Evolutionary conservation across 2,888 invertebrate species (phyloP), one percentile per base, ranked within the genome.

Genomic region (Phortica magna): DNA sequence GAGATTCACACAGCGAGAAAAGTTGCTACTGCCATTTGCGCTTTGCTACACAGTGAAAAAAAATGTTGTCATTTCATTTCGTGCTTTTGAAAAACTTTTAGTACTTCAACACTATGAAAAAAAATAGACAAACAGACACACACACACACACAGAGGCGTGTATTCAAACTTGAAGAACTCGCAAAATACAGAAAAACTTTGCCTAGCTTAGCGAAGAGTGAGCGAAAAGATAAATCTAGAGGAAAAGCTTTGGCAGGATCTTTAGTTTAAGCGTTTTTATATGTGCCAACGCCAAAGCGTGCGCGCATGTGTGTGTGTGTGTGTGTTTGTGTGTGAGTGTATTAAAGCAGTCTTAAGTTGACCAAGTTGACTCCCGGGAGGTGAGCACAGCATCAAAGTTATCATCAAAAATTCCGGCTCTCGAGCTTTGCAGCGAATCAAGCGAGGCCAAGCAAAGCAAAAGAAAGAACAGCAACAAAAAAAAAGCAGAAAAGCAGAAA

Each of bases 391-490:
- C 42, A 61, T 31, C 78, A 87, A 85, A 85, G 85, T 85, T 85
- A 88, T 88, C 85, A 88, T 87, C 88, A 87, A 87, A 85, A 87
- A 88, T 87, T 85, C 87, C 87, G 84, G 68, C 88, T 55, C 22
- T 61, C 31, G 3, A 31, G 61, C 87, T 88, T 85, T 82, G 87
- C 87, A 83, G 84, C 87, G 87, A 88, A 88, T 88, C 87, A 87
- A 88, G 88, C 87, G 85, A 9, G n/a, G 48, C 43, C 43, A 10
- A 43, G 43, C 64, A 76, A 73, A 78, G 73, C 39, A 61, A 57
- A 57, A 22, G 22, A 19, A 72, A 3, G 55, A 59, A 59, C 1
- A 59, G n/a, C 1, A 14, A 4, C n/a, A 17, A 14, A 64, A 17
- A 39, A 19, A 64, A 64, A 10, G 31, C 0, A 6, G 31, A 31